Conservation (phyloP, 1,140 invertebrate species). For the Akabosia matsudoensis region DNA sequence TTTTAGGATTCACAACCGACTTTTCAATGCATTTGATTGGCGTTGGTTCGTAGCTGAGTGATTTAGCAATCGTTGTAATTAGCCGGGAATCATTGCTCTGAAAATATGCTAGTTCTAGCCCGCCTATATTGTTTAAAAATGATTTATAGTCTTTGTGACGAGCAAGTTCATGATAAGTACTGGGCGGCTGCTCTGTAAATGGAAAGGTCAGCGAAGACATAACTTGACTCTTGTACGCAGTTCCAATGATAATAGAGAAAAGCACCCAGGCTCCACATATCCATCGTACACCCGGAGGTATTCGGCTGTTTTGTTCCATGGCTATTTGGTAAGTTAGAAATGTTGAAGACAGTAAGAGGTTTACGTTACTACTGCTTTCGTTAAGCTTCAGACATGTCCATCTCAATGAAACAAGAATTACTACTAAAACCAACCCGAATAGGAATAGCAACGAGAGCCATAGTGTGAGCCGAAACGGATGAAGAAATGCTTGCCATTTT, state of each 20-base stretch:
- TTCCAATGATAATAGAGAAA: constrained; percentile 17
- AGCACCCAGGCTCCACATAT: constrained; percentile 2
- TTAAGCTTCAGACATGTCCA: not conserved
- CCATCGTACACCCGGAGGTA: not conserved
- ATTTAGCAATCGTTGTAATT: not conserved
- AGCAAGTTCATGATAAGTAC: constrained; percentile 15
- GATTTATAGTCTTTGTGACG: not conserved
- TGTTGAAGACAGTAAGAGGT: not conserved
- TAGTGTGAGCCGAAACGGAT: not conserved
- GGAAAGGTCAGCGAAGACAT: constrained; percentile 26
- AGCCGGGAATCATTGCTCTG: not conserved
- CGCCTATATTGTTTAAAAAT: constrained; percentile 10
- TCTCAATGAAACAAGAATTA: not conserved
- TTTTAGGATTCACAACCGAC: not conserved
- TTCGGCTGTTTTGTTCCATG: not conserved
- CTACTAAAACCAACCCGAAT: not conserved
- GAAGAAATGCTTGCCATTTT: constrained; percentile 9
- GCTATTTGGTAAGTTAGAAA: not conserved
- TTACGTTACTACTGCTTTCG: not conserved
- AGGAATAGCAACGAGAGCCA: not conserved
- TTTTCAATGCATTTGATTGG: not conserved
- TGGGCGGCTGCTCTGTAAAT: not conserved
- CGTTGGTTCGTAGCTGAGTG: not conserved
- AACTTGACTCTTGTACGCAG: constrained; percentile 27
- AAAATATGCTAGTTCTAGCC: not conserved